These are phyloP conservation scores for Linurgus olivaceus DNA, from an alignment of 2,797 vertebrate genomes.

Conservation along the genomic window DNA sequence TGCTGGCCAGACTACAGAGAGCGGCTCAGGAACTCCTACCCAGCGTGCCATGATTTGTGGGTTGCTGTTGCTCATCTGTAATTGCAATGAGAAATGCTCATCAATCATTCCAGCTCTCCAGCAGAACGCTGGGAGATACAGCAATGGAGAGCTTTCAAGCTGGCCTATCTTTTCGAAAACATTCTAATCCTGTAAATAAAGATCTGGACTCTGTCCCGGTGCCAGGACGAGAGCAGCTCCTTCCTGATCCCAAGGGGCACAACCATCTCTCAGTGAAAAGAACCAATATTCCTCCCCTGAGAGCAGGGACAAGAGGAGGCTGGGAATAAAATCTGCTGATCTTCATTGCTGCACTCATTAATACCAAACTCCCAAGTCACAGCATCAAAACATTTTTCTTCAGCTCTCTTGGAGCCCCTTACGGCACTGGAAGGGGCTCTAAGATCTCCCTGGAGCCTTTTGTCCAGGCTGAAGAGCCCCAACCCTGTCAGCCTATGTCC, in stretches of 20 bases:
- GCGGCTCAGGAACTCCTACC: neutral
- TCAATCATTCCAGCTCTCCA: neutral
- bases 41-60: neutral
- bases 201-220: neutral
- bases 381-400: neutral
- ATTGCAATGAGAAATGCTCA: neutral
- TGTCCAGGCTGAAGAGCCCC: neutral
- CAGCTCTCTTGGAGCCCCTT: neutral
- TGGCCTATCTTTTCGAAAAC: neutral
- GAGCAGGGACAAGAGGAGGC: neutral
- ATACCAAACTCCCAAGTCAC: neutral
- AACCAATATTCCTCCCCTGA: neutral
- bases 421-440: neutral
- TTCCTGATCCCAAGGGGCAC: neutral
- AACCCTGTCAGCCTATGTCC: neutral
- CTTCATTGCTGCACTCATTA: neutral
- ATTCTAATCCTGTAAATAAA: neutral
- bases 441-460: neutral
- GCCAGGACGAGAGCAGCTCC: neutral
- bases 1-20: slow-evolving; percentile 50
- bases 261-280: neutral
- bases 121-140: neutral
- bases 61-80: slow-evolving; percentile 32
- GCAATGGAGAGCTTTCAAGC: neutral
- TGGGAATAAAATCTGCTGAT: neutral